Evolutionary conservation across 2,888 invertebrate species (phyloP).

Genomic region (Calameuta filiformis): DNA sequence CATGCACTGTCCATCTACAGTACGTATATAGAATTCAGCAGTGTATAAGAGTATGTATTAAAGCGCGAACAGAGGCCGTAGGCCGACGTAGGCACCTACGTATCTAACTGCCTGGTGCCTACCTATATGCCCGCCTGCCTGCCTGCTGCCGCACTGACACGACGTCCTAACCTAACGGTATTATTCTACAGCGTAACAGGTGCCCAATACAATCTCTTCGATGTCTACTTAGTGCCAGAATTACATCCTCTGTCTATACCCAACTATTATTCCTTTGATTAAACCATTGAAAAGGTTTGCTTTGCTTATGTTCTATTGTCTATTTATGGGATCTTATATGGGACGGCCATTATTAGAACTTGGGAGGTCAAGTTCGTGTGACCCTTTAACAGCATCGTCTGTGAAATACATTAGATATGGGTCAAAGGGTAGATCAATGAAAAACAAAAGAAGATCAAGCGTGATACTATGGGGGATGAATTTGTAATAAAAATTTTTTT

Average conservation of each 20-base stretch:
- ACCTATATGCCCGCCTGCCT: slow-evolving; percentile 19
- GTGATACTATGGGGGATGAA: background rate
- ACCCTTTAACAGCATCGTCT: background rate
- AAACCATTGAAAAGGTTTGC: background rate
- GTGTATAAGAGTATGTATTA: background rate
- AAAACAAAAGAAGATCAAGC: background rate
- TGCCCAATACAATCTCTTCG: slow-evolving; percentile 52
- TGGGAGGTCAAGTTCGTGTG: background rate
- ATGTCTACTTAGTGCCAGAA: slow-evolving; percentile 34
- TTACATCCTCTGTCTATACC: slow-evolving; percentile 8
- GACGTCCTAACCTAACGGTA: slow-evolving; percentile 63
- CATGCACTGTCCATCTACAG: background rate
- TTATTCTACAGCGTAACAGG: slow-evolving; percentile 56
- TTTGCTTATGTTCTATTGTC: background rate
- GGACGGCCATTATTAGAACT: background rate
- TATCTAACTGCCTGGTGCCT: background rate
- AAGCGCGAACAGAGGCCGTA: slow-evolving; percentile 15
- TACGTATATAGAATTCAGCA: background rate
- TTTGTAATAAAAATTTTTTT: background rate
- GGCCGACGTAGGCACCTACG: slow-evolving; percentile 13
- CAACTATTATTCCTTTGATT: background rate
- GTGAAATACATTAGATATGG: background rate
- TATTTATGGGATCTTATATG: background rate
- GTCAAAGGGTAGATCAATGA: background rate
- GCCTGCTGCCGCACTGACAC: slow-evolving; percentile 50